Evolutionary conservation across 2,113 vertebrate genomes (phyloP).

Genomic region (Spea bombifrons): DNA sequence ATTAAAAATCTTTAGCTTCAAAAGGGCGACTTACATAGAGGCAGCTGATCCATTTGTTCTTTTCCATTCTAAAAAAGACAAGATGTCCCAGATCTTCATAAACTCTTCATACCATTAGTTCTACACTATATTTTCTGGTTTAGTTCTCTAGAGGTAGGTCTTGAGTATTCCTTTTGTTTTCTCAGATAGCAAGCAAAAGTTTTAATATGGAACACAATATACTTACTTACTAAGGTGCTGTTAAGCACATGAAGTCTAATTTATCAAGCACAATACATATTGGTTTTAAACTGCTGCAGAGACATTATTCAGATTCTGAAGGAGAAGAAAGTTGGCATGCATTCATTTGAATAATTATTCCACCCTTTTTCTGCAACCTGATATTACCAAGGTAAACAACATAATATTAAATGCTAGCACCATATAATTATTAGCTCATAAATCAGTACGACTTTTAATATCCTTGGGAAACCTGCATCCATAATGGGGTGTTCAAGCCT

Average conservation of each 20-base stretch:
- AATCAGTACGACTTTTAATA: constrained; percentile 23
- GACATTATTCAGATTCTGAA: constrained; percentile 26
- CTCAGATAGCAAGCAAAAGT: too few relatives aligned
- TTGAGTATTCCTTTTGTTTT: too few relatives aligned
- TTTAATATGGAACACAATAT: too few relatives aligned
- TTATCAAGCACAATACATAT: constrained; percentile 9
- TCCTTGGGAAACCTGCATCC: constrained; percentile 8
- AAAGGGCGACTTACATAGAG: too few relatives aligned
- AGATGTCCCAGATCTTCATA: too few relatives aligned
- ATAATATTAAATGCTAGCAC: constrained; percentile 32
- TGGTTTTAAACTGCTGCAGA: constrained; percentile 1
- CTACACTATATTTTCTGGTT: too few relatives aligned
- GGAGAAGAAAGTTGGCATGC: constrained; percentile 21
- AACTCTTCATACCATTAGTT: too few relatives aligned
- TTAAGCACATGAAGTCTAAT: constrained; percentile 18
- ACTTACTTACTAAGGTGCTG: too few relatives aligned
- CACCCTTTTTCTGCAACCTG: constrained; percentile 30
- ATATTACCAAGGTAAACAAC: constrained; percentile 47
- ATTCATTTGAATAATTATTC: constrained; percentile 44
- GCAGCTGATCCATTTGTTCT: too few relatives aligned
- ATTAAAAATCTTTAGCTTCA: too few relatives aligned
- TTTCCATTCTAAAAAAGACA: too few relatives aligned
- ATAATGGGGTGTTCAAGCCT: not conserved
- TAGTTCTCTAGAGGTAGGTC: too few relatives aligned
- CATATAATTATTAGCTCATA: constrained; percentile 35